Evolutionary conservation across 2,888 invertebrate genomes (phyloP).

Genomic region (Drosophila trichaetosa): DNA sequence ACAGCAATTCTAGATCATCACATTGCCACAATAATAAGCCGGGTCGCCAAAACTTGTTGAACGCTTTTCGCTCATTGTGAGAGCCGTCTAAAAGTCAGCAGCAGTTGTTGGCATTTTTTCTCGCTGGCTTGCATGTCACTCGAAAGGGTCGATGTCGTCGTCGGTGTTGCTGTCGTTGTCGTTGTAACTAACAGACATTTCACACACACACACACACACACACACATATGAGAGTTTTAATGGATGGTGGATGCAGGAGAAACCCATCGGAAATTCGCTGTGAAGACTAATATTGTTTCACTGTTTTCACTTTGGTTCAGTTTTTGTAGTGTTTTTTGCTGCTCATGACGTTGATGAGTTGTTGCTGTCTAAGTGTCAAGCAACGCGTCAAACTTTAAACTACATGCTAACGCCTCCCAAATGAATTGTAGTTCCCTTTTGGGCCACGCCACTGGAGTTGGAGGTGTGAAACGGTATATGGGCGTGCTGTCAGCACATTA

Average conservation of each 20-base stretch:
- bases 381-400: constrained; percentile 82
- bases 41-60: constrained; percentile 29
- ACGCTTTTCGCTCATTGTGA: constrained; percentile 14
- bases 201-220: constrained; percentile 13
- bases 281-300: constrained; percentile 71
- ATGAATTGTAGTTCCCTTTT: constrained; percentile 64
- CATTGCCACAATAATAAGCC: constrained; percentile 25
- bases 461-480: constrained; percentile 19
- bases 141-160: constrained; percentile 19
- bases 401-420: constrained; percentile 74
- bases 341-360: constrained; percentile 79
- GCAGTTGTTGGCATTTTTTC: constrained; percentile 20
- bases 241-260: constrained; percentile 25
- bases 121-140: constrained; percentile 31
- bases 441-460: neutral
- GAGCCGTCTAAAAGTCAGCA: constrained; percentile 39
- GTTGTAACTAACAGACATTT: constrained; percentile 46
- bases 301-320: constrained; percentile 60
- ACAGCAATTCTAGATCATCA: neutral
- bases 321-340: constrained; percentile 47
- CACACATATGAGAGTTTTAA: neutral
- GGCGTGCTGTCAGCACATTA: constrained; percentile 72
- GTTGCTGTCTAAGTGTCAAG: constrained; percentile 81
- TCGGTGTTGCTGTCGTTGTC: constrained; percentile 17
- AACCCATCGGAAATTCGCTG: constrained; percentile 32